A percentile compares a stretch with the other conserved stretches of the same genome.
Evolutionary conservation across 2,888 invertebrate genomes (phyloP).

Genomic region (Lamellibrachia satsuma): DNA sequence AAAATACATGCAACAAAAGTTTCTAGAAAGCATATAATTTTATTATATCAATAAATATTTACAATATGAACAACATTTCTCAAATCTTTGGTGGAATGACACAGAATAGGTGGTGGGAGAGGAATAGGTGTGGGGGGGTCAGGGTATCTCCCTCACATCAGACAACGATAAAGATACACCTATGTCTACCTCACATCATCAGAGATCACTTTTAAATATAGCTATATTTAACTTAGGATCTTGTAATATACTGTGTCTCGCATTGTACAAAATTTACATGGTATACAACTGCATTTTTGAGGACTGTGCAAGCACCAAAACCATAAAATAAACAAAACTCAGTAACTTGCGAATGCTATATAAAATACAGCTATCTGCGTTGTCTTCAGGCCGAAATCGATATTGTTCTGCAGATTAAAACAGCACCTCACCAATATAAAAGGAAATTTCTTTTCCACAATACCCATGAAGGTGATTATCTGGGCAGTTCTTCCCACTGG

Average conservation of each 20-base stretch:
- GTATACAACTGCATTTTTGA: not conserved
- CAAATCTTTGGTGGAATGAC: conserved; percentile 10
- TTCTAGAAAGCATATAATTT: not conserved
- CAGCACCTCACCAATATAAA: not conserved
- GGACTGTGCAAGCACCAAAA: not conserved
- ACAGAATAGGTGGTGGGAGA: not conserved
- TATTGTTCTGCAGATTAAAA: not conserved
- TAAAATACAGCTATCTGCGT: not conserved
- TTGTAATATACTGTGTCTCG: not conserved
- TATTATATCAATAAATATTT: not conserved
- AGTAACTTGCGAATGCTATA: not conserved
- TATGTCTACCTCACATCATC: not conserved
- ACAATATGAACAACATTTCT: not conserved
- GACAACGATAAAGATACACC: conserved; percentile 1
- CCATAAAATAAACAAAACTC: not conserved
- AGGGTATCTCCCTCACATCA: not conserved
- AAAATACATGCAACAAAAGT: not conserved
- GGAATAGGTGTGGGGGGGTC: not conserved
- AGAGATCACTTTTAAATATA: not conserved
- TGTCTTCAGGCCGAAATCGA: not conserved
- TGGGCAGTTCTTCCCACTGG: not conserved
- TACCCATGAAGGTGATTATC: not conserved
- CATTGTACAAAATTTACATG: not conserved
- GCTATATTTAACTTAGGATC: not conserved
- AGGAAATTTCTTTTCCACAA: not conserved